Evolutionary conservation across 2,113 vertebrate genomes (phyloP).

Genomic region (Megaleporinus macrocephalus): DNA sequence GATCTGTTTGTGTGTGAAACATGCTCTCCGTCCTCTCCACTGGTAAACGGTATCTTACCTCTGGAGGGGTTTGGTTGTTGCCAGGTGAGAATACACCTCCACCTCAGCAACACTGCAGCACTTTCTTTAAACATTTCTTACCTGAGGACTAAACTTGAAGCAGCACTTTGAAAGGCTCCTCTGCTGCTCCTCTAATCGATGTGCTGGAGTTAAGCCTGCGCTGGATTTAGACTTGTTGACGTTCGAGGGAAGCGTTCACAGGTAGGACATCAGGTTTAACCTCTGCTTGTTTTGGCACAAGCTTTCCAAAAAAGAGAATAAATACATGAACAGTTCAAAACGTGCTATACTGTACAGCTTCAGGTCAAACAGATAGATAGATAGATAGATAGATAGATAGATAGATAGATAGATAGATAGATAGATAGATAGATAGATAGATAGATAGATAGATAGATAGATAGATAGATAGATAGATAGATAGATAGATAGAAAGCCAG

Average conservation of each 20-base stretch:
- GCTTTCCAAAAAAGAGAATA: no score
- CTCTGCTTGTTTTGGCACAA: no score
- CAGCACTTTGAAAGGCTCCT: background rate
- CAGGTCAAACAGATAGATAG: no score
- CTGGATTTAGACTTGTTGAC: background rate
- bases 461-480: no score
- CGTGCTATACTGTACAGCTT: no score
- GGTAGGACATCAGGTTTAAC: background rate
- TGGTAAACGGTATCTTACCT: conserved; percentile 44
- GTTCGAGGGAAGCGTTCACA: background rate
- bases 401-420: no score
- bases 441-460: no score
- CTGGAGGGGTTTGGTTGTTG: conserved; percentile 50
- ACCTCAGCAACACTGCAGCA: background rate
- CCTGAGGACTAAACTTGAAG: background rate
- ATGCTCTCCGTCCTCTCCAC: conserved; percentile 45
- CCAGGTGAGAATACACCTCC: conserved; percentile 32
- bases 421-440: no score
- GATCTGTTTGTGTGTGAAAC: background rate
- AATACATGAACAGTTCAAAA: no score
- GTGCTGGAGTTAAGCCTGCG: background rate
- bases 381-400: no score
- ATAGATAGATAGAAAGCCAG: no score
- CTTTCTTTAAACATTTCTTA: background rate
- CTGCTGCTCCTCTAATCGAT: background rate